phyloP scores from a whole-genome alignment of 2,888 invertebrate species.

The Operophtera brumata region DNA sequence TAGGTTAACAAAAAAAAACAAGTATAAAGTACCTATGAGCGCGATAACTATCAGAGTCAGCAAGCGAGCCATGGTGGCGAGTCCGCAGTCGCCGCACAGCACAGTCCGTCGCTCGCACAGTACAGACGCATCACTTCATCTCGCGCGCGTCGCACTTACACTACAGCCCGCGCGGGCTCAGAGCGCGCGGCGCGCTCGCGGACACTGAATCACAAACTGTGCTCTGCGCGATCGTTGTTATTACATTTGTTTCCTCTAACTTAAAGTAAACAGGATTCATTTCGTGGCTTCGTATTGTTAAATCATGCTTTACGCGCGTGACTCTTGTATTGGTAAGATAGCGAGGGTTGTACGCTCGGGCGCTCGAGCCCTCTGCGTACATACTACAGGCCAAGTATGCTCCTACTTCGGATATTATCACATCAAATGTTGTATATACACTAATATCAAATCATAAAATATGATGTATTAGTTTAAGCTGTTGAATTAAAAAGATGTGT shows the following conservation, averaged over 20 bases:
- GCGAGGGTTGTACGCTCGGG: too few species aligned
- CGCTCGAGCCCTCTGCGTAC: too few species aligned
- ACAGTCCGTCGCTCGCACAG: constrained; percentile 7
- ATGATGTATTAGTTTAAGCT: too few species aligned
- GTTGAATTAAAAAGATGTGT: too few species aligned
- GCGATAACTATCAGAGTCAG: constrained; percentile 13
- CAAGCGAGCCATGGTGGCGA: constrained; percentile 8
- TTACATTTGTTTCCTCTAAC: constrained; percentile 19
- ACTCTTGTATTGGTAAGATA: too few species aligned
- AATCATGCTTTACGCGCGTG: background rate
- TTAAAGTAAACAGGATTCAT: background rate
- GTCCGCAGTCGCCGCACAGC: constrained; percentile 14
- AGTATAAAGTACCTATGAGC: constrained; percentile 24
- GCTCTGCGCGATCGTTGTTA: background rate
- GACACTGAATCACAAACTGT: constrained; percentile 35
- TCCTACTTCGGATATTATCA: too few species aligned
- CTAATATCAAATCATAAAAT: too few species aligned
- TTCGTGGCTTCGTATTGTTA: background rate
- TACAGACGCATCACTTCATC: constrained; percentile 22
- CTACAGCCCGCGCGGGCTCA: too few species aligned
- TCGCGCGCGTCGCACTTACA: constrained; percentile 4
- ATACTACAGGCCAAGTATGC: too few species aligned
- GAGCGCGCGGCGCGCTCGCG: too few species aligned
- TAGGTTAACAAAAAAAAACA: too few species aligned
- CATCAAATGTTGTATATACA: too few species aligned